A percentile compares a stretch with the other conserved stretches of the same genome.
These are phyloP conservation scores for Buphagus erythrorhynchus DNA, from an alignment of 2,797 vertebrate species.

Conservation along the genomic window DNA sequence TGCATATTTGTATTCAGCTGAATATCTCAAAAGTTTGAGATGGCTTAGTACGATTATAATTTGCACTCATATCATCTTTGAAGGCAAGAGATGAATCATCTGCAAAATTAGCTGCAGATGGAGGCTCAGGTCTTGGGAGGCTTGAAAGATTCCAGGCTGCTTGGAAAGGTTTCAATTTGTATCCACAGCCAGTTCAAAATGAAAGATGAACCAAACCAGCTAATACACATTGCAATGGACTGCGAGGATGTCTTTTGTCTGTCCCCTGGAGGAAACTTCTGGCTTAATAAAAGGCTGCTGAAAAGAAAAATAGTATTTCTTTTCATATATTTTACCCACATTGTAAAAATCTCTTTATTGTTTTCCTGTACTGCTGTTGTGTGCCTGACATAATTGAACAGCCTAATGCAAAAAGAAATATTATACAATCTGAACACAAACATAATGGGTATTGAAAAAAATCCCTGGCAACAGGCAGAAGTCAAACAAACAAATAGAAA, in stretches of 20 bases:
- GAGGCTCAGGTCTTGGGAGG: conserved; percentile 24
- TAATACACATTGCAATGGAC: neutral
- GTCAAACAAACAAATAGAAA: conserved; percentile 37
- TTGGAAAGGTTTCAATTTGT: conserved; percentile 29
- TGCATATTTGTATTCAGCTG: conserved; percentile 1
- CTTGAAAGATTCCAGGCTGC: neutral
- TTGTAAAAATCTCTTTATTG: neutral
- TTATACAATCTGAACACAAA: conserved; percentile 24
- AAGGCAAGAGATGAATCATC: conserved; percentile 36
- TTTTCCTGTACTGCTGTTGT: neutral
- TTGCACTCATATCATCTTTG: conserved; percentile 20
- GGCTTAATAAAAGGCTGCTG: conserved; percentile 4
- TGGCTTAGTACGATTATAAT: neutral
- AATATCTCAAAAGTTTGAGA: neutral
- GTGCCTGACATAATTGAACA: neutral
- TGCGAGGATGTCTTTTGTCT: neutral
- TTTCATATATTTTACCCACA: neutral
- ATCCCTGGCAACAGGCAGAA: neutral
- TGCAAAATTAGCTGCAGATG: conserved; percentile 46
- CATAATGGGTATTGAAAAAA: conserved; percentile 21
- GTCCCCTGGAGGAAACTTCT: neutral
- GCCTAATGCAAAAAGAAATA: conserved; percentile 34
- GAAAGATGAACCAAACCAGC: conserved; percentile 26
- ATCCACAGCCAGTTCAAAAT: conserved; percentile 25
- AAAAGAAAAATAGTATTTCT: neutral